Base-by-base conservation (phyloP, 2,888 invertebrate species). In the Aleiodes alternator region DNA sequence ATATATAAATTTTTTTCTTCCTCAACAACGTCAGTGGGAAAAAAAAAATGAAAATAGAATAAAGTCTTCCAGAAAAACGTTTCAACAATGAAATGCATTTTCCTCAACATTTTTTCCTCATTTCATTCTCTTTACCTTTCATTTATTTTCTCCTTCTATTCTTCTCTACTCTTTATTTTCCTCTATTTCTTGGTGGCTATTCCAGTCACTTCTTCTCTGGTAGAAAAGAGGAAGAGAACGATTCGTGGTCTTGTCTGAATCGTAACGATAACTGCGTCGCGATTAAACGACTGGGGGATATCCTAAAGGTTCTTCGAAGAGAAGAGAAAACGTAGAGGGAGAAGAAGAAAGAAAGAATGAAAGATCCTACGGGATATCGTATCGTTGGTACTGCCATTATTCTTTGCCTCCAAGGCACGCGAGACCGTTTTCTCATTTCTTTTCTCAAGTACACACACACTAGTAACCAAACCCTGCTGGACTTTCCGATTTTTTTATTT, bases 391-490 rank as follows among this genome's bases (percentile, higher is more conserved):
- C 70, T 73, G 72, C 75, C 75, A 77, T 79, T 77, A 79, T 77
- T 79, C 73, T 74, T 77, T 74, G 79, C 76, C 74, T 77, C 69
- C 69, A 53, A 76, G 79, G 76, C 77, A 77, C 69, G 75, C 72
- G 64, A 74, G 43, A 76, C 69, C 68, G 43, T 73, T 76, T 72
- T 72, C 73, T 70, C 64, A 43, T 53, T 75, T 70, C 64, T 64
- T 70, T 57, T 56, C 38, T 51, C 55, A 69, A 53, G 55, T 68
- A 14, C 57, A 14, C 57, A 51, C 53, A 48, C 38, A 69, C 57
- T 31, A 59, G 56, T 59, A 57, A 61, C 69, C 31, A 23, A 56
- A 2, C 14, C 48, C 61, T 51, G 43, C 70, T 69, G 74, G 74
- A 75, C 64, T 75, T 23, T 61, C 59, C 51, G 34, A 55, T 64